Evolutionary conservation across 2,888 invertebrate species (phyloP), one percentile per base, ranked within the genome.

Genomic region (Theretra japonica): DNA sequence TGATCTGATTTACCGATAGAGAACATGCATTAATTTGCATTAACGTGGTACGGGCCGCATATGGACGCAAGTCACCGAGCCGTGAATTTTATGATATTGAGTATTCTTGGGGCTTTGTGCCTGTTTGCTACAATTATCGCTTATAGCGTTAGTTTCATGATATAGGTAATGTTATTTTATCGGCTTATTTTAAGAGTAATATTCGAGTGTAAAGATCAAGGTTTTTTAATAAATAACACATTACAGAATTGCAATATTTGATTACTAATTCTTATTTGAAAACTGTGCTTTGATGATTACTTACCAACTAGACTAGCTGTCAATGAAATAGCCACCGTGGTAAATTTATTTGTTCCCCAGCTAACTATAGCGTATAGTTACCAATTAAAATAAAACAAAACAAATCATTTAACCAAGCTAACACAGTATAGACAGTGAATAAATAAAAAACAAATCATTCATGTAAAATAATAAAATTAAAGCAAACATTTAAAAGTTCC

Each of bases 1-100:
- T 79, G 76, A 76, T 72, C 74, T 75, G 76, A 81, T 82, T 80
- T 80, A 81, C 72, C 77, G 73, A 77, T 74, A 72, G 73, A 72
- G 56, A 73, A 69, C 75, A 71, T 75, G 62, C 76, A 80, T 78
- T 74, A 76, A 77, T 80, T 76, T 74, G 60, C 69, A 75, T 78
- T 77, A 78, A 73, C 70, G 65, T 41, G 74, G 70, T 75, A 70
- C 73, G 65, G 74, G 48, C 60, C 25, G 59, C 53, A 53, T 41
- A 56, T 59, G 57, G 50, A 58, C 69, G 48, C 30, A 68, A 68
- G 48, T 69, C 69, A 59, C 68, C 25, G 50, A 68, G 48, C 59
- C 33, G 33, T 71, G 65, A 65, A 71, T 56, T 65, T 65, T 71
- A 65, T 62, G 53, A 65, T 53, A 65, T 56, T 53, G 70, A 48